Evolutionary conservation across 1,140 invertebrate genomes (phyloP).

Genomic region (Nephila pilipes): DNA sequence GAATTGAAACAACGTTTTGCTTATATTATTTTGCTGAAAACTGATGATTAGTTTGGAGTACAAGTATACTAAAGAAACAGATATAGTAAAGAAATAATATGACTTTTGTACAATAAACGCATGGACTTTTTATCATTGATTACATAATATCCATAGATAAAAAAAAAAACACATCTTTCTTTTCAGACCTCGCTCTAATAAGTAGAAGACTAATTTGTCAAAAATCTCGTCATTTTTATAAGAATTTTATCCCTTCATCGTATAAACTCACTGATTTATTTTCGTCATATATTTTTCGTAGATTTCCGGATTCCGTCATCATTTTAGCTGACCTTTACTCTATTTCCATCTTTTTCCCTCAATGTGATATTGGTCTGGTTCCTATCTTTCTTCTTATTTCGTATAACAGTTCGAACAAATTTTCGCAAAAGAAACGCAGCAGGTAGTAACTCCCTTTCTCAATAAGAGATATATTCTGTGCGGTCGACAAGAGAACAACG

Average conservation of each 20-base stretch:
- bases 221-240: neutral
- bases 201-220: neutral
- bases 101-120: no score
- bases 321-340: neutral
- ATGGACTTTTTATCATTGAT: no score
- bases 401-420: neutral
- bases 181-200: neutral
- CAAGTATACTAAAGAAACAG: no score
- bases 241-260: neutral
- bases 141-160: no score
- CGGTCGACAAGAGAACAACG: neutral
- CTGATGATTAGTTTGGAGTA: no score
- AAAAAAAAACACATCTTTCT: no score
- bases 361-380: neutral
- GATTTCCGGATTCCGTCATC: neutral
- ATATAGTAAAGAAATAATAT: no score
- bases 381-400: neutral
- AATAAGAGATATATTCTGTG: neutral
- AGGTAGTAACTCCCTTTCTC: neutral
- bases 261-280: neutral
- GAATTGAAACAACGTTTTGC: no score
- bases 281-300: neutral
- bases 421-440: neutral
- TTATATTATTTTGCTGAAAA: no score
- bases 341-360: neutral